A percentile compares a stretch with the other conserved stretches of the same genome.
Evolutionary conservation across 2,888 invertebrate species (phyloP).

Genomic region (Apotomis capreana): DNA sequence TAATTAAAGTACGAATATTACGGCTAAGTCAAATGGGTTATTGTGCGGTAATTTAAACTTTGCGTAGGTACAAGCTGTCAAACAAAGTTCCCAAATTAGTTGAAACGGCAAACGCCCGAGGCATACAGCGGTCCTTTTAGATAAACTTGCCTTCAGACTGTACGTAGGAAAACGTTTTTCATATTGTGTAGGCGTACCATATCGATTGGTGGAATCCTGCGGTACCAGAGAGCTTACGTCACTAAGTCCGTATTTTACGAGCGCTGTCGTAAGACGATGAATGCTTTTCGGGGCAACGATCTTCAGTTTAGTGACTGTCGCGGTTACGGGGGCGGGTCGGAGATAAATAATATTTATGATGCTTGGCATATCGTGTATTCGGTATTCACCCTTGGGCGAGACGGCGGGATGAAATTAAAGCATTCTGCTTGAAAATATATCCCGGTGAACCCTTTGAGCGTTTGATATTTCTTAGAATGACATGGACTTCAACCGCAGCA

Average conservation of each 20-base stretch:
- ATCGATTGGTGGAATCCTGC: slow-evolving; percentile 15
- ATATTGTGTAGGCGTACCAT: slow-evolving; percentile 14
- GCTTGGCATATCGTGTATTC: slow-evolving; percentile 1
- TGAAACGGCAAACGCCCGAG: slow-evolving; percentile 1
- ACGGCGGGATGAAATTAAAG: slow-evolving; percentile 11
- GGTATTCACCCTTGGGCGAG: slow-evolving; percentile 16
- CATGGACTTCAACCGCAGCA: too few relatives aligned
- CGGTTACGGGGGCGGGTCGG: slow-evolving; percentile 16
- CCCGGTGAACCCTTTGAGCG: too few relatives aligned
- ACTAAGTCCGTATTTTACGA: slow-evolving; percentile 7
- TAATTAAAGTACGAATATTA: neutral
- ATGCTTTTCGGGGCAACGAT: slow-evolving; percentile 31
- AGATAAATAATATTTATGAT: slow-evolving; percentile 27
- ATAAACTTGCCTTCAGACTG: neutral
- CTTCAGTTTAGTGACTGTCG: slow-evolving; percentile 30
- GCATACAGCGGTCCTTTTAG: slow-evolving; percentile 2
- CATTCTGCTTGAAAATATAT: neutral
- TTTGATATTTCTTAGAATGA: too few relatives aligned
- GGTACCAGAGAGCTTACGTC: slow-evolving; percentile 16
- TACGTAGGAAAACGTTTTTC: neutral
- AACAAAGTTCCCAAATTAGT: slow-evolving; percentile 19
- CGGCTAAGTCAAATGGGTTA: neutral
- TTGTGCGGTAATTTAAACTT: slow-evolving; percentile 11
- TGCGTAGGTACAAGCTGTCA: neutral
- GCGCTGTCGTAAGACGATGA: slow-evolving; percentile 9